Conservation (phyloP, 2,888 invertebrate genomes). For the Meteorus cinctellus region DNA sequence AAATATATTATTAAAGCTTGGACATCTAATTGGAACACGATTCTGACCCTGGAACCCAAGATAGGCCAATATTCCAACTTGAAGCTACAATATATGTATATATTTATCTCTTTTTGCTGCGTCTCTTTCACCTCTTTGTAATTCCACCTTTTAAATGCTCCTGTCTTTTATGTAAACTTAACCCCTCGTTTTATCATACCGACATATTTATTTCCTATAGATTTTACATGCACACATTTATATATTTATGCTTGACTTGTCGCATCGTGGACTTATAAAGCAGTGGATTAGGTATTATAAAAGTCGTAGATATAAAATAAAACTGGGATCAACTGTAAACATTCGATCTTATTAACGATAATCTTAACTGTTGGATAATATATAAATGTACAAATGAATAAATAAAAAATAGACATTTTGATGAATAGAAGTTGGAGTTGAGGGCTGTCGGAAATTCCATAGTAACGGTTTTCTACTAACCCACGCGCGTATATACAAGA, state of each 20-base stretch:
- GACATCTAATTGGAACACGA: constrained; percentile 71
- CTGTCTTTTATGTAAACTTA: background rate
- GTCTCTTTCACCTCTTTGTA: constrained; percentile 1
- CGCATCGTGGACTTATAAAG: background rate
- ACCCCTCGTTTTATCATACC: constrained; percentile 1
- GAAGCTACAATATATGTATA: background rate
- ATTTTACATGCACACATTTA: background rate
- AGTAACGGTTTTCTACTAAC: constrained; percentile 37
- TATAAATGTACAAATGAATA: constrained; percentile 2
- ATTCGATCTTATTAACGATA: constrained; percentile 50
- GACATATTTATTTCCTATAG: constrained; percentile 2
- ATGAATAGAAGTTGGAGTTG: constrained; percentile 28
- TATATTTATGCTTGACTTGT: background rate
- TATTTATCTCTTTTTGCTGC: background rate
- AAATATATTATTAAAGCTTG: constrained; percentile 28
- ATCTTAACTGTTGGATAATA: constrained; percentile 26
- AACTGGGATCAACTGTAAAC: background rate
- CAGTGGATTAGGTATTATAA: constrained; percentile 33
- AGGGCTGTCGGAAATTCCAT: constrained; percentile 27
- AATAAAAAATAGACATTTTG: constrained; percentile 23
- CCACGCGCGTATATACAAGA: constrained; percentile 26
- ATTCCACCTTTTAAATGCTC: background rate
- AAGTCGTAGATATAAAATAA: constrained; percentile 18
- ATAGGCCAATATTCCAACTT: constrained; percentile 51
- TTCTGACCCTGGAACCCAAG: constrained; percentile 70